Evolutionary conservation across 2,888 invertebrate genomes (phyloP), one percentile per base, ranked within the genome.

Genomic region (Gymnosoma rotundatum): DNA sequence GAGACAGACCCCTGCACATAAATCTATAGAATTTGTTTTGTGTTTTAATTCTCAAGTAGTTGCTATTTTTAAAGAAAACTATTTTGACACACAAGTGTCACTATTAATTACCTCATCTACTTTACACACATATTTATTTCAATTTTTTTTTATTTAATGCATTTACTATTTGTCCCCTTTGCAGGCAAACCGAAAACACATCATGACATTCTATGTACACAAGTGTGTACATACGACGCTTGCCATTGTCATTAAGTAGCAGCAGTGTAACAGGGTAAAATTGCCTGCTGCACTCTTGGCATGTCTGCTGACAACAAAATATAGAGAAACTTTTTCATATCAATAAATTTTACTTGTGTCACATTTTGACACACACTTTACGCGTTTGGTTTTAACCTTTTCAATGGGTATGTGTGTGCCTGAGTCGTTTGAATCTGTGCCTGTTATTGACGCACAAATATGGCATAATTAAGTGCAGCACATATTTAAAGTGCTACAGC

Each of bases 311-410:
- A 58, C 54, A 45, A 48, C n/a, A 36, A n/a, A n/a, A 48, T 66
- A 67, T 8, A 58, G n/a, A 36, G 21, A 14, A 58, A 20, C n/a
- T 32, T 10, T 8, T 56, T 36, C 25, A 38, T 38, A 79, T 72
- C 82, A 82, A 86, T 86, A 86, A 86, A 86, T 86, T 86, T 84
- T 66, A 73, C 79, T 74, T 63, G 64, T 84, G 86, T 83, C 86
- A 86, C 74, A 83, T 86, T 86, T 82, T 83, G 84, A 86, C 81
- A 84, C 82, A 82, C 82, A 86, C 75, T 86, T 86, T 76, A 84
- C 82, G 79, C 84, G 58, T 66, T 61, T 45, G 56, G 63, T 82
- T 48, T 50, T 52, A 70, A 21, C 69, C 32, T 32, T 25, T 63
- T 21, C 36, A 32, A 63, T 42, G 21, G 21, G 56, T 67, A 18